Evolutionary conservation across 2,888 invertebrate species (phyloP).

Genomic region (Cephus nigrinus): DNA sequence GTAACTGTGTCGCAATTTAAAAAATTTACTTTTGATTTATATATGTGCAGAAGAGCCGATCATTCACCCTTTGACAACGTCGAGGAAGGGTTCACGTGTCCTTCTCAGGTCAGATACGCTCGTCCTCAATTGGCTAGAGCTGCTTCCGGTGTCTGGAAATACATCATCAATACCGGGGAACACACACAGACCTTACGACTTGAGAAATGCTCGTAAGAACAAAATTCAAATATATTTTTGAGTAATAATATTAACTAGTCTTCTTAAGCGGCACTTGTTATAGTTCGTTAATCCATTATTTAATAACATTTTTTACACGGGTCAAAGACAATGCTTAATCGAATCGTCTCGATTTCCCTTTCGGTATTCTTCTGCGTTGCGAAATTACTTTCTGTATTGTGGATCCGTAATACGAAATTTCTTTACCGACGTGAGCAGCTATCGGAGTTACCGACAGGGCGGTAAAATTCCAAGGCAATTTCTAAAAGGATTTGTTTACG

Average conservation of each 20-base stretch:
- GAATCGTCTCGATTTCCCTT: neutral
- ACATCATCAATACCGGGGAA: constrained; percentile 86
- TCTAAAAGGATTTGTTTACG: neutral
- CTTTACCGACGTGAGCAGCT: neutral
- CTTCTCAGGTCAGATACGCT: constrained; percentile 82
- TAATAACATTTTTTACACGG: no score
- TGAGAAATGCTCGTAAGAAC: constrained; percentile 82
- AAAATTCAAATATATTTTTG: neutral
- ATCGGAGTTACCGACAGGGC: neutral
- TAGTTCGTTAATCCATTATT: no score
- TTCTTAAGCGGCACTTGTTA: no score
- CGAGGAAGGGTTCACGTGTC: constrained; percentile 82
- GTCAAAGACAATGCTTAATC: neutral
- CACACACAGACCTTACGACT: constrained; percentile 85
- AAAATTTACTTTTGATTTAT: neutral
- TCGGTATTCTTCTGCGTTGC: neutral
- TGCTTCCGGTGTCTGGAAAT: constrained; percentile 86
- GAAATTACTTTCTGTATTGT: neutral
- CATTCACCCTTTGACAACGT: constrained; percentile 69
- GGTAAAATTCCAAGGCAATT: neutral
- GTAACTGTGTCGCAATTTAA: neutral
- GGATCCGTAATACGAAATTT: neutral
- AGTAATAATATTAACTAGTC: no score
- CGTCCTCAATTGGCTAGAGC: constrained; percentile 84
- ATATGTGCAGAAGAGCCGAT: constrained; percentile 71